Conservation (phyloP, 2,888 invertebrate species). For the Drosophila nigricruria region DNA sequence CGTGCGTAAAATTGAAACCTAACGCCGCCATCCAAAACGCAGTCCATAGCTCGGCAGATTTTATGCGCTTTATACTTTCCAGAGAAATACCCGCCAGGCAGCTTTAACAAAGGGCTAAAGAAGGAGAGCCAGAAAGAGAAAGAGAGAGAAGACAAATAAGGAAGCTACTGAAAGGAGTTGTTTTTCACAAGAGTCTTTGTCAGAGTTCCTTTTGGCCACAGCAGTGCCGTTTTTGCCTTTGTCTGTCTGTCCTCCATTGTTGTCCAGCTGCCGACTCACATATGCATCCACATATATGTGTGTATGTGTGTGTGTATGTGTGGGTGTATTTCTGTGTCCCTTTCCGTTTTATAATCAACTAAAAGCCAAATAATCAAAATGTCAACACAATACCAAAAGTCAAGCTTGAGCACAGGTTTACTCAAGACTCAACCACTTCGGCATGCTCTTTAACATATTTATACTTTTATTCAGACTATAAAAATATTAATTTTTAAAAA, state of each 20-base stretch:
- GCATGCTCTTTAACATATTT: slow-evolving; percentile 19
- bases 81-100: slow-evolving; percentile 20
- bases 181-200: slow-evolving; percentile 47
- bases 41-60: slow-evolving; percentile 30
- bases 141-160: slow-evolving; percentile 9
- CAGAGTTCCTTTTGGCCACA: slow-evolving; percentile 60
- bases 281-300: slow-evolving; percentile 12
- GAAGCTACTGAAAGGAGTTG: slow-evolving; percentile 47
- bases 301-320: background rate
- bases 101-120: slow-evolving; percentile 42
- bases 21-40: slow-evolving; percentile 24
- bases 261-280: slow-evolving; percentile 24
- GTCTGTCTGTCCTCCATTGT: slow-evolving; percentile 58
- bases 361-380: slow-evolving; percentile 77
- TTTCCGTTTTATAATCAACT: slow-evolving; percentile 70
- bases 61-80: slow-evolving; percentile 47
- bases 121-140: slow-evolving; percentile 7
- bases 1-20: slow-evolving; percentile 75
- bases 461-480: background rate
- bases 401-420: slow-evolving; percentile 8
- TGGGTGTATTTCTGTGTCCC: slow-evolving; percentile 18
- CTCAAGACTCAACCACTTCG: slow-evolving; percentile 15
- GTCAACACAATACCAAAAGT: slow-evolving; percentile 61
- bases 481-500: background rate
- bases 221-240: slow-evolving; percentile 38